A percentile compares a stretch with the other conserved stretches of the same genome.
Conservation (phyloP, 2,797 vertebrate genomes). For the Cynopterus sphinx region DNA sequence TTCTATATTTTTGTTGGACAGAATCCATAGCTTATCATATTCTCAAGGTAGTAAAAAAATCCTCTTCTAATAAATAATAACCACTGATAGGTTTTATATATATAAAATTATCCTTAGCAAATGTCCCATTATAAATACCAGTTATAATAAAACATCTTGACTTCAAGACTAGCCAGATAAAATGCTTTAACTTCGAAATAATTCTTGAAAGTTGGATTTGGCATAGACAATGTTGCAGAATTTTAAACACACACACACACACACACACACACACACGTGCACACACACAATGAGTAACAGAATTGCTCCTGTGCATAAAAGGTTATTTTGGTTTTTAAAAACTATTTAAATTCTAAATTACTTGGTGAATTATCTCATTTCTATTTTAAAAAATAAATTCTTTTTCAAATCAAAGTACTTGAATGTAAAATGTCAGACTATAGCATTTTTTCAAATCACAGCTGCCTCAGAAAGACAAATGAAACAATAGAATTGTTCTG, state of each 20-base stretch:
- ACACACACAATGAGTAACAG: background rate
- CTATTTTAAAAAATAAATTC: slow-evolving; percentile 30
- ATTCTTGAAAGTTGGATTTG: slow-evolving; percentile 49
- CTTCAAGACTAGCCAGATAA: slow-evolving; percentile 36
- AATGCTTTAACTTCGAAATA: slow-evolving; percentile 35
- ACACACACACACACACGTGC: background rate
- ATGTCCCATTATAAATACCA: background rate
- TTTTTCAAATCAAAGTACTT: slow-evolving; percentile 14
- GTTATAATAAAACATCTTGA: slow-evolving; percentile 40
- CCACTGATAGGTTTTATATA: background rate
- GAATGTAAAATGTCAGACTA: background rate
- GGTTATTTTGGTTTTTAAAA: background rate
- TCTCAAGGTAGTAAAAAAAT: slow-evolving; percentile 11
- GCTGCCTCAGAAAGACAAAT: slow-evolving; percentile 60
- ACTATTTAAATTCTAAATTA: slow-evolving; percentile 37
- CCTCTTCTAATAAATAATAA: slow-evolving; percentile 12
- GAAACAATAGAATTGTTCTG: slow-evolving; percentile 3
- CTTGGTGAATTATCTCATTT: background rate
- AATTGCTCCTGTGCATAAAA: background rate
- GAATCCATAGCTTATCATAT: background rate
- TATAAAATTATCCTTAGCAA: background rate
- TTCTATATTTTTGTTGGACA: slow-evolving; percentile 1
- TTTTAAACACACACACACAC: background rate
- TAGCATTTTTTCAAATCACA: slow-evolving; percentile 41
- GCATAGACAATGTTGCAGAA: background rate